Percentiles rank a stretch among this genome's conserved stretches.
Conservation (phyloP, 2,888 invertebrate species). For the Ectemnius lituratus region DNA sequence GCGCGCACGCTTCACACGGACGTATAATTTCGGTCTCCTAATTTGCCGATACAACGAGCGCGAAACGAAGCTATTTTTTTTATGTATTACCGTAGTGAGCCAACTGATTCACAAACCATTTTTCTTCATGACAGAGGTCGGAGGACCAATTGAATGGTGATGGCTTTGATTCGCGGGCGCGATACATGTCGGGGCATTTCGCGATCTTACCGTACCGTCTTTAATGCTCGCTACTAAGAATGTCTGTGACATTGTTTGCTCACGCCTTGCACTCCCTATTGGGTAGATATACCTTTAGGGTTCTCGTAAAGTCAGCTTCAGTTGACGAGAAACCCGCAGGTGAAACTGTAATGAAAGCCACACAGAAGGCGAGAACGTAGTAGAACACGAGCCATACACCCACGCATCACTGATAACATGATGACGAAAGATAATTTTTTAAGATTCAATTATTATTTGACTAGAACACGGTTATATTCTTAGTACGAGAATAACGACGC, state of each 20-base stretch:
- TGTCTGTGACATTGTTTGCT: slow-evolving; percentile 40
- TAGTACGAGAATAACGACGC: slow-evolving; percentile 74
- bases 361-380: slow-evolving; percentile 20
- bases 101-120: background rate
- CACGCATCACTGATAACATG: slow-evolving; percentile 27
- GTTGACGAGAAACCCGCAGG: background rate
- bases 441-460: slow-evolving; percentile 73
- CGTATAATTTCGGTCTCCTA: slow-evolving; percentile 17
- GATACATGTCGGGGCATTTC: slow-evolving; percentile 54
- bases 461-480: slow-evolving; percentile 70
- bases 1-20: slow-evolving; percentile 28
- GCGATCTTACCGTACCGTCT: slow-evolving; percentile 56
- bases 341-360: slow-evolving; percentile 27
- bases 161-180: no score
- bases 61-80: slow-evolving; percentile 19
- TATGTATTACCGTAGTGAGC: no score
- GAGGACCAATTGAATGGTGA: no score
- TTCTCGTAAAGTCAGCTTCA: no score
- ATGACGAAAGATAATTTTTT: slow-evolving; percentile 71
- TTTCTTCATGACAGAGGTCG: background rate
- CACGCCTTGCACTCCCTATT: slow-evolving; percentile 50
- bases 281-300: no score
- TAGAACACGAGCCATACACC: slow-evolving; percentile 43
- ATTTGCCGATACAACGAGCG: slow-evolving; percentile 26
- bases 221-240: slow-evolving; percentile 28